Evolutionary conservation across 2,113 vertebrate species (phyloP), one percentile per base, ranked within the genome.

Genomic region (Chionodraco myersi): DNA sequence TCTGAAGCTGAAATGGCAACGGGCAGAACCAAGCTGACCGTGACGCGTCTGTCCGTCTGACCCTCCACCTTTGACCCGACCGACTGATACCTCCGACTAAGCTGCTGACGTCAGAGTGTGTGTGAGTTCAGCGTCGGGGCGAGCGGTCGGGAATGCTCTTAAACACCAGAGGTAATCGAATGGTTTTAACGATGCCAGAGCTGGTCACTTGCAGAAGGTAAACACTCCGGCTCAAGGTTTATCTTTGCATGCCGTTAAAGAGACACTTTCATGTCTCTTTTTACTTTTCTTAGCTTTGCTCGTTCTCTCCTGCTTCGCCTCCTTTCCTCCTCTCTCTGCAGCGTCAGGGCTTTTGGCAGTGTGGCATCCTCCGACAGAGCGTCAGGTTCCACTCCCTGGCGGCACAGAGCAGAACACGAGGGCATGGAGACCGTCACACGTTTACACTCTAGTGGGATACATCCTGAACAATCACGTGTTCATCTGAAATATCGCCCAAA

Each of bases 301-400:
- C 62, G 41, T 59, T 47, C 49, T 61, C 49, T 75, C 77, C 83
- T 79, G 26, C 51, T 77, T 47, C 30, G 44, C 48, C 34, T 72
- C 44, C 58, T 44, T 53, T 57, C 9, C 83, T 77, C 69, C 66
- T 77, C 77, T 81, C 67, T 79, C 51, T 49, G 36, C 84, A 83
- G 83, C 88, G 85, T 60, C 34, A 67, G 86, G 91, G 85, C 62
- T 92, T 92, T 94, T 94, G 91, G 89, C 86, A 11, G 2, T 23
- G 54, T 83, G 84, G 88, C 82, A 89, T 87, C 80, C 47, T 89
- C 79, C 77, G 59, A 87, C 77, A 66, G 75, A 86, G 88, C 75
- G 68, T 90, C 82, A 80, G 77, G 88, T 91, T 92, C 76, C 82
- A 92, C 67, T 92, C 84, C 80, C 88, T 92, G 89, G 90, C 90